These are phyloP conservation scores for Stichodactyla helianthus DNA, from an alignment of 64 coral and sea anemone species.

Conservation along the genomic window DNA sequence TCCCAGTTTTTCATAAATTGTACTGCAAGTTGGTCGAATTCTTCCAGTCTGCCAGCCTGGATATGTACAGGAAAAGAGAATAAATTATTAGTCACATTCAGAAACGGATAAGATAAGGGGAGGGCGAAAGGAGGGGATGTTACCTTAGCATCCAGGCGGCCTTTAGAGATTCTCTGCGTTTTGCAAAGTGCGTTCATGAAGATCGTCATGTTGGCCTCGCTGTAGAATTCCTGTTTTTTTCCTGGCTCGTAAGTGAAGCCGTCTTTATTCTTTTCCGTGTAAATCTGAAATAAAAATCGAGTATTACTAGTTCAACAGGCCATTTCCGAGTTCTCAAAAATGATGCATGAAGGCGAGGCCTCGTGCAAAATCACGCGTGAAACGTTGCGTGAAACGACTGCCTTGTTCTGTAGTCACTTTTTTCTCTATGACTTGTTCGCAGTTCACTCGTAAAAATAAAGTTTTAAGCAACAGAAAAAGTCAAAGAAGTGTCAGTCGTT, in stretches of 20 bases:
- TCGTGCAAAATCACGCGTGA: too few species aligned
- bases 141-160: constrained; percentile 84
- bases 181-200: constrained; percentile 89
- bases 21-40: constrained; percentile 72
- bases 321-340: too few species aligned
- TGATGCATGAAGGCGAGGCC: too few species aligned
- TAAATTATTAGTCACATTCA: neutral
- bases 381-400: too few species aligned
- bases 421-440: too few species aligned
- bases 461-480: too few species aligned
- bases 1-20: constrained; percentile 78
- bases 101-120: neutral
- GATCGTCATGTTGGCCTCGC: constrained; percentile 71
- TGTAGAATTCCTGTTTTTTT: constrained; percentile 82
- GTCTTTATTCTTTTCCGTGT: constrained; percentile 83
- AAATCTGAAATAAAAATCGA: neutral
- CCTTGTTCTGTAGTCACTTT: too few species aligned
- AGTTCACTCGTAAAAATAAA: too few species aligned
- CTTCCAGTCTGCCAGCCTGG: constrained; percentile 75
- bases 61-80: neutral
- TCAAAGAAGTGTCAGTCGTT: too few species aligned
- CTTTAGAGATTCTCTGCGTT: constrained; percentile 61
- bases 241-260: constrained; percentile 88
- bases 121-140: neutral
- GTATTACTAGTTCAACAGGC: neutral